Evolutionary conservation across 92 coral and sea anemone species (phyloP).

Genomic region (Pocillopora grandis): DNA sequence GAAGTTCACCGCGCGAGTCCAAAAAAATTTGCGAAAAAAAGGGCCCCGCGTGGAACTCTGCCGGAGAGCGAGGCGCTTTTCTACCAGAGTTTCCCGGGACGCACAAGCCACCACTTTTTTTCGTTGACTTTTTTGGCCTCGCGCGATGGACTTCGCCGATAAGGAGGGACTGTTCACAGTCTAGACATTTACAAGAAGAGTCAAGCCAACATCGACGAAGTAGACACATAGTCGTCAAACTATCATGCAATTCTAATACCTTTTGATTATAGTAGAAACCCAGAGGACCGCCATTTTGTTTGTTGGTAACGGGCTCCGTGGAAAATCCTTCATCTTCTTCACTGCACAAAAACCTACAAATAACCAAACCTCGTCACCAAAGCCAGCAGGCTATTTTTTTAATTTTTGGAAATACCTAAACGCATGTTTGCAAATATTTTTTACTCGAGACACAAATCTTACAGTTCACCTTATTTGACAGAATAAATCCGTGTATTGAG

Average conservation of each 20-base stretch:
- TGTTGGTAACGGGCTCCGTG: conserved; percentile 77
- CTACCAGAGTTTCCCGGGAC: too few species aligned
- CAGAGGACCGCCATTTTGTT: conserved; percentile 44
- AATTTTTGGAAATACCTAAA: neutral
- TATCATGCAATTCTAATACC: conserved; percentile 25
- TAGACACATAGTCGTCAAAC: neutral
- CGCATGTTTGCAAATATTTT: neutral
- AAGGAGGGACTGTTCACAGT: too few species aligned
- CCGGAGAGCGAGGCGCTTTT: too few species aligned
- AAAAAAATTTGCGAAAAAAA: too few species aligned
- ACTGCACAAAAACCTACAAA: conserved; percentile 70
- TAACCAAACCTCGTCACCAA: neutral
- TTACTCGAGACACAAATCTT: neutral
- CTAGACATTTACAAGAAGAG: too few species aligned
- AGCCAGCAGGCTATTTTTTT: neutral
- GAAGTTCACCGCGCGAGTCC: too few species aligned
- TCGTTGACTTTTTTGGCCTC: too few species aligned
- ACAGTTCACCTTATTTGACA: conserved; percentile 84
- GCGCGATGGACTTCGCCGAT: too few species aligned
- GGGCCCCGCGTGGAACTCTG: too few species aligned
- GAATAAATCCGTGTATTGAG: conserved; percentile 86
- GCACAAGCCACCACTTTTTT: too few species aligned
- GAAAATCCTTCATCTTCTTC: conserved; percentile 89
- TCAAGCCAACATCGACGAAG: neutral
- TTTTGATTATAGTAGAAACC: conserved; percentile 71